These are phyloP conservation scores for Heliconius charithonia DNA, from an alignment of 2,888 invertebrate genomes.

Conservation along the genomic window DNA sequence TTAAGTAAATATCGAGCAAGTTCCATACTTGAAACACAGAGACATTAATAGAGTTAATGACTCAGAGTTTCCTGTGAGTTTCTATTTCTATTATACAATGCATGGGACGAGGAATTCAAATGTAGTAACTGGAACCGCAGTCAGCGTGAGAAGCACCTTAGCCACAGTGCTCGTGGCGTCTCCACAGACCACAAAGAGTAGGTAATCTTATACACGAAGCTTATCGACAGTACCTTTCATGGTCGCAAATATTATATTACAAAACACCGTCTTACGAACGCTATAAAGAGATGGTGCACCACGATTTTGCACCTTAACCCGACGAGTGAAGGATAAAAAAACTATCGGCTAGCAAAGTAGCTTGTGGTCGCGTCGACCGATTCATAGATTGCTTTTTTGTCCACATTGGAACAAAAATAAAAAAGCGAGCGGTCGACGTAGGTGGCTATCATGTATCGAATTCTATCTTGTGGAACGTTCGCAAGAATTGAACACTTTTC, in stretches of 20 bases:
- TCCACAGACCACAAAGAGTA: slow-evolving; percentile 79
- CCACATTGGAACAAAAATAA: slow-evolving; percentile 71
- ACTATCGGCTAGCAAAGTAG: slow-evolving; percentile 45
- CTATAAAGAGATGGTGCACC: slow-evolving; percentile 47
- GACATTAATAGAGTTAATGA: slow-evolving; percentile 25
- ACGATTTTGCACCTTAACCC: slow-evolving; percentile 52
- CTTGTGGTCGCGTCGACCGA: slow-evolving; percentile 64
- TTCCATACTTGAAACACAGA: slow-evolving; percentile 2
- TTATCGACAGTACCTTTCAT: slow-evolving; percentile 81
- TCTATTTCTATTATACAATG: slow-evolving; percentile 25
- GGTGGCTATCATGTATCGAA: slow-evolving; percentile 70
- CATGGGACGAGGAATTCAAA: slow-evolving; percentile 45
- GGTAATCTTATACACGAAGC: slow-evolving; percentile 82
- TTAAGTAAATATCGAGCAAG: neutral
- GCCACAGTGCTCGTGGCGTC: slow-evolving; percentile 79
- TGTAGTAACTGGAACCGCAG: slow-evolving; percentile 62
- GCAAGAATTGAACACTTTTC: slow-evolving; percentile 61
- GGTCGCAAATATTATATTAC: slow-evolving; percentile 80
- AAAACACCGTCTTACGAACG: slow-evolving; percentile 48
- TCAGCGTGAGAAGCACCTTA: slow-evolving; percentile 76
- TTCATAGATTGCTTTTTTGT: slow-evolving; percentile 80
- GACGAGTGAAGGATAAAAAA: slow-evolving; percentile 15
- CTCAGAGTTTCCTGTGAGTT: slow-evolving; percentile 12
- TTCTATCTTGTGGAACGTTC: slow-evolving; percentile 61
- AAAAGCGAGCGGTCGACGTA: slow-evolving; percentile 58